Evolutionary conservation across 2,888 invertebrate genomes (phyloP), one percentile per base, ranked within the genome.

Genomic region (Thecocarcelia acutangulata): DNA sequence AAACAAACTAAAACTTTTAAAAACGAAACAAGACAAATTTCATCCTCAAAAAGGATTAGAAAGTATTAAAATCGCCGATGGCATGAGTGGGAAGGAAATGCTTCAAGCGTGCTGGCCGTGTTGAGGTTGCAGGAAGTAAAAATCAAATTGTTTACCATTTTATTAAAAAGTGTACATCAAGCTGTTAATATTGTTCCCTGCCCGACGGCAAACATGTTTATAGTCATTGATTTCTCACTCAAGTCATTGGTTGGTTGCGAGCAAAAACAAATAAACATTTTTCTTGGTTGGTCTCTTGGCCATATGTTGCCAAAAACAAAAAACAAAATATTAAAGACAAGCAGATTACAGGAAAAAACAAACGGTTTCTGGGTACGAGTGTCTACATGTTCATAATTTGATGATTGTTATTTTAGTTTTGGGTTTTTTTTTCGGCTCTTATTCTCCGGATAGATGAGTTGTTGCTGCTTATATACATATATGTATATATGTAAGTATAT

Each of bases 301-400:
- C 81, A 80, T 81, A 68, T 81, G 81, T 77, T 81, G 77, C 81
- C 81, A 81, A 81, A 52, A 63, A 69, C 28, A 33, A 68, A 73
- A 59, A 59, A 40, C 4, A 17, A 50, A 37, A 33, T 9, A 48
- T 11, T 11, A 24, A 13, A 68, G 13, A 44, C 40, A 28, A 58
- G 46, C 19, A 54, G 50, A 56, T 56, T 58, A 63, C 74, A 76
- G 76, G 78, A 82, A 82, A 70, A 75, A 78, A 82, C 78, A 82
- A 69, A 44, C 46, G 33, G 56, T 56, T 33, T 33, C 33, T 33
- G 33, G 33, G 5, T 48, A 63, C 13, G 24, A 24, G 52, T 24
- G 13, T 2, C 52, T 19, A 80, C 58, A 80, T 58, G 64, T 70
- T 78, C 74, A 82, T 74, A 82, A 82, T 82, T 82, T 82, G 74